These are phyloP conservation scores for Eira barbara DNA, from an alignment of 2,113 vertebrate genomes.

Conservation along the genomic window DNA sequence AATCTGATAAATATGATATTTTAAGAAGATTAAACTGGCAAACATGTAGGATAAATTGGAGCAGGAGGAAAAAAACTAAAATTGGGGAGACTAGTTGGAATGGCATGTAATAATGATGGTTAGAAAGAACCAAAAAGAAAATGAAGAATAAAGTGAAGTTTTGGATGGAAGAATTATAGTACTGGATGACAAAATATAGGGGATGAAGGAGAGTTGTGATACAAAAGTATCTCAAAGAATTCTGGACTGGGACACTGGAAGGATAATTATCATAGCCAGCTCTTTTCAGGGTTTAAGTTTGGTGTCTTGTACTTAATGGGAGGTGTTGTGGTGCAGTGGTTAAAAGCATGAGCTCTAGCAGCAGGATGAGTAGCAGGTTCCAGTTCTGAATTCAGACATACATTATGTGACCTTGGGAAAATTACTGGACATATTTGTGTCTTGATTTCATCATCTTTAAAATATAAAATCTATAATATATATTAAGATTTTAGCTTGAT, in stretches of 20 bases:
- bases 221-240: neutral
- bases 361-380: neutral
- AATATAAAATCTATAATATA: neutral
- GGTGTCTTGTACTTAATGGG: neutral
- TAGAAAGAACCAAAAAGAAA: neutral
- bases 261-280: neutral
- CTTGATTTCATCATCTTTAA: neutral
- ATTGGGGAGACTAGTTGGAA: neutral
- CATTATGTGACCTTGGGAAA: neutral
- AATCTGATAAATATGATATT: neutral
- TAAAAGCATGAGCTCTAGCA: neutral
- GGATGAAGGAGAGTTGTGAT: neutral
- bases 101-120: neutral
- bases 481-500: neutral
- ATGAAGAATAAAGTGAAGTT: neutral
- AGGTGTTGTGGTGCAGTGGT: neutral
- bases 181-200: neutral
- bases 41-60: neutral
- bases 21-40: neutral
- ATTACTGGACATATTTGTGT: neutral
- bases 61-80: neutral
- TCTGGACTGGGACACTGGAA: neutral
- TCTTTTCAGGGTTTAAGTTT: neutral
- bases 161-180: neutral
- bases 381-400: neutral